Conservation (phyloP, 2,113 vertebrate species). For the Bubo scandiacus region DNA sequence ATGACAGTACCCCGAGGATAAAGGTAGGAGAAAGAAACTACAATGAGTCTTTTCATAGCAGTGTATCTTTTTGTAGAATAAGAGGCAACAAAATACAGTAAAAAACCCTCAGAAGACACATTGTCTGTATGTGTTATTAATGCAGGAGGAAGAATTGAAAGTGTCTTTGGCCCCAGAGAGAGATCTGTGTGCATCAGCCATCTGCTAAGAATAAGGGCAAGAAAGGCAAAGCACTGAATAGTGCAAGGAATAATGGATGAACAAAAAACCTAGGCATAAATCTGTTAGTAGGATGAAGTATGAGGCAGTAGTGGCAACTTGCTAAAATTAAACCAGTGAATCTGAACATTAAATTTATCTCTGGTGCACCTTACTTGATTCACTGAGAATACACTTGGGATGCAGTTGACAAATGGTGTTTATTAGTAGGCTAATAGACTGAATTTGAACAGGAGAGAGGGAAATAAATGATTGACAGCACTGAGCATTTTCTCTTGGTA, state of each 20-base stretch:
- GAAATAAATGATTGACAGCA: neutral
- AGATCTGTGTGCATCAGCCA: neutral
- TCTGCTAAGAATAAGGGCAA: neutral
- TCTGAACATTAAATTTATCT: constrained; percentile 14
- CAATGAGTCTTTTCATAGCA: neutral
- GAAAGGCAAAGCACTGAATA: neutral
- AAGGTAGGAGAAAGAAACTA: neutral
- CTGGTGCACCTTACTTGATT: neutral
- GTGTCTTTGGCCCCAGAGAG: neutral
- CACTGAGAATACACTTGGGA: neutral
- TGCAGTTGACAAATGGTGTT: neutral
- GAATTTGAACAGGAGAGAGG: neutral
- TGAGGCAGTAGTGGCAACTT: neutral
- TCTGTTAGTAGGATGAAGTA: neutral
- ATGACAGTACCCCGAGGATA: neutral
- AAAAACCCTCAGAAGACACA: constrained; percentile 16
- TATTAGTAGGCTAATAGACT: neutral
- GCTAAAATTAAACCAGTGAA: constrained; percentile 48
- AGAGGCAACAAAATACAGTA: neutral
- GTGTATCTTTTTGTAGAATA: neutral
- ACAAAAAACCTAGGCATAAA: constrained; percentile 5
- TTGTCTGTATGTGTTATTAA: constrained; percentile 23
- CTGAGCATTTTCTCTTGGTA: neutral
- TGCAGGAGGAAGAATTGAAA: neutral
- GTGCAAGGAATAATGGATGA: neutral